Evolutionary conservation across 2,113 vertebrate genomes (phyloP).

Genomic region (Gavialis gangeticus): DNA sequence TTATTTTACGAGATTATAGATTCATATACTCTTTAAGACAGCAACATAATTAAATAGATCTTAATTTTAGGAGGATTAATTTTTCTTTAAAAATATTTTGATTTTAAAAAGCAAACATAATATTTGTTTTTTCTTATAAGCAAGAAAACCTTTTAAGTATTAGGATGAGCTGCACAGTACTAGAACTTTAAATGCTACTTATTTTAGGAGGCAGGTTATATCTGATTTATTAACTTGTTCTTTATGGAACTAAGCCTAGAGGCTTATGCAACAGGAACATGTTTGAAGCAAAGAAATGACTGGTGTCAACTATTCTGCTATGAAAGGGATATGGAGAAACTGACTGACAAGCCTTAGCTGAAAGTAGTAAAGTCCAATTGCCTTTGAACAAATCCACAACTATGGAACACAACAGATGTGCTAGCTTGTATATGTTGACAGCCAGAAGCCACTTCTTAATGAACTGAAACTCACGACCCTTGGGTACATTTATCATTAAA

Average conservation of each 20-base stretch:
- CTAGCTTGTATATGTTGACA: not conserved
- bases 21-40: too few species aligned
- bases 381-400: not conserved
- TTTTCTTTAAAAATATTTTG: not conserved
- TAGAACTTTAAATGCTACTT: constrained; percentile 34
- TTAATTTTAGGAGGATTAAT: not conserved
- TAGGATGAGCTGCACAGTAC: not conserved
- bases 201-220: constrained; percentile 60
- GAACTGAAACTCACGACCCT: not conserved
- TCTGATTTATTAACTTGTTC: constrained; percentile 68
- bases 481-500: not conserved
- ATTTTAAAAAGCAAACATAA: not conserved
- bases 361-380: not conserved
- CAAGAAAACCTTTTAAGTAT: not conserved
- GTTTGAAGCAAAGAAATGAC: constrained; percentile 59
- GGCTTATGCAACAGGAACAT: constrained; percentile 69
- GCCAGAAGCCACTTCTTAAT: not conserved
- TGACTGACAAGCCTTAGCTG: not conserved
- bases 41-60: too few species aligned
- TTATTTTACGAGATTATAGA: too few species aligned
- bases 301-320: constrained; percentile 6
- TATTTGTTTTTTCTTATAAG: not conserved
- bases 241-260: constrained; percentile 75
- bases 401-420: not conserved
- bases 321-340: not conserved